Base-by-base conservation (phyloP, 2,888 invertebrate genomes). In the Dasypogon diadema region DNA sequence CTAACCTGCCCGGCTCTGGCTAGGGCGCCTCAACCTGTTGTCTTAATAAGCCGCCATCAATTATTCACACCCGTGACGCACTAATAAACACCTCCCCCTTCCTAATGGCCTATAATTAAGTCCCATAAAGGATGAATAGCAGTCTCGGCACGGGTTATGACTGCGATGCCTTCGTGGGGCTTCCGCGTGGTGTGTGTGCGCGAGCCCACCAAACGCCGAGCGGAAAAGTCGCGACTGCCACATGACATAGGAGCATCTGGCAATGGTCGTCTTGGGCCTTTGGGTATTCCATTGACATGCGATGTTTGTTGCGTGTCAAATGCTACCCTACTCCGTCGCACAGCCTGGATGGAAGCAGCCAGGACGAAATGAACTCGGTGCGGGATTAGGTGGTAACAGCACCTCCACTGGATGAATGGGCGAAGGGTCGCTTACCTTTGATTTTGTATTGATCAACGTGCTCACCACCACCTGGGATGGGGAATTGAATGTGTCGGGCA, bases 1-100 rank as follows among this genome's bases (percentile, higher is more conserved):
- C 54, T 2, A 21, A 18, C 16, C 8, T 8, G 21, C 18, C 54
- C 5, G 3, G 24, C 26, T 14, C 0, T 56, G 26, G 26, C 14
- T 1, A 26, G 18, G 56, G 16, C 8, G 26, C 24, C 22, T 42
- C 42, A 42, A 56, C 73, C 42, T 34, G 73, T 56, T 73, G 56
- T 56, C 42, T 55, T 73, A 56, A 73, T 55, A 56, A 73, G 73
- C 42, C 73, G 24, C 37, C 73, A 56, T 73, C 73, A 73, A 73
- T 73, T 73, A 73, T 73, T 73, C 73, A 56, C 73, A 73, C 79
- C 78, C 79, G 79, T 78, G 80, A 80, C 79, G 78, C 76, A 79
- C 80, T 80, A 80, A 80, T 80, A 80, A 80, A 80, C 80, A 80
- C 79, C 80, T 79, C 78, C 78, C 79, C 77, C 78, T 77, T 78